Evolutionary conservation across 2,113 vertebrate species (phyloP), one percentile per base, ranked within the genome.

Genomic region (Onychostoma macrolepis): DNA sequence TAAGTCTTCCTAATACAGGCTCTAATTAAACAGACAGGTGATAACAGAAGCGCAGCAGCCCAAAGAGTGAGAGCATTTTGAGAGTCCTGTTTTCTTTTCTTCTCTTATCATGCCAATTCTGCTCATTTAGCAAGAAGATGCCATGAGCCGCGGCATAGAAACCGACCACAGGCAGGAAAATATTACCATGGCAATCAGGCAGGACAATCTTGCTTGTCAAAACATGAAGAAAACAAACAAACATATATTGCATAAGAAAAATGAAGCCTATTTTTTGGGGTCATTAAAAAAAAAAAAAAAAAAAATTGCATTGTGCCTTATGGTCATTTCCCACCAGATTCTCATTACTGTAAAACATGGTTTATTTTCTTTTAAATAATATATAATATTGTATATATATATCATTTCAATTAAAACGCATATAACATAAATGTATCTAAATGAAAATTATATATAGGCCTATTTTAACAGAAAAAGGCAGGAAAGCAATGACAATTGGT

Each of bases 21-120:
- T 87, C 87, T 90, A 87, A 89, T 91, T 85, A 87, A 76, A 83
- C 87, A 48, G 41, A 67, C 75, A 56, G 78, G 87, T 81, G 87
- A 72, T 88, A 90, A 92, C 85, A 83, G 80, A 88, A 71, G 36
- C 6, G 13, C 41, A 26, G 56, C 36, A 43, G 69, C 12, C 61
- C 28, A 58, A 36, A 78, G 77, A n/a, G 76, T 63, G 78, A 81
- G 75, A 65, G 9, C n/a, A 19, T 41, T 83, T 84, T 43, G 45
- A 67, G 80, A 53, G 8, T 17, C 13, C 21, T 83, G 79, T 41
- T 71, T 17, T 45, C 72, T 65, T 76, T 61, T 86, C 43, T 80
- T 83, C 26, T 56, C 41, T 84, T 74, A 38, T 80, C 79, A 45
- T 11, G 11, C 9, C 67, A 26, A 36, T 65, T 84, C 50, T 58